phyloP scores from a whole-genome alignment of 2,797 vertebrate species.

The Gallirallus australis region DNA sequence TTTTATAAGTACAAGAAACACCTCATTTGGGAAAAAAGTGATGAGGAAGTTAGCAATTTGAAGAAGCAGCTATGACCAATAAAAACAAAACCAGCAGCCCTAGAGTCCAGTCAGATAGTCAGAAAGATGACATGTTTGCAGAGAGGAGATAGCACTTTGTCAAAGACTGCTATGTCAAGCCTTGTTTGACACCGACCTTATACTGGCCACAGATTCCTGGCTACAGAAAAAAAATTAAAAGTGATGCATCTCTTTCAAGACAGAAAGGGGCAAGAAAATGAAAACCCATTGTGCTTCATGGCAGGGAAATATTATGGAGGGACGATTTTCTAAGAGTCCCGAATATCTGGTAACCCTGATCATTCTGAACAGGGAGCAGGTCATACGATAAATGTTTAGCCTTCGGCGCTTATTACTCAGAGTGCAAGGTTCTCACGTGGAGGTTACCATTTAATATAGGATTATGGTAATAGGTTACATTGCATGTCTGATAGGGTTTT shows the following conservation, averaged over 20 bases:
- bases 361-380: background rate
- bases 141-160: background rate
- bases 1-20: background rate
- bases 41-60: background rate
- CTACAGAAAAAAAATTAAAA: background rate
- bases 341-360: conserved; percentile 25
- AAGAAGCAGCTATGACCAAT: background rate
- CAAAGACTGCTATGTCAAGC: background rate
- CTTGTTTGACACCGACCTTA: background rate
- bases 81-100: background rate
- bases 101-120: background rate
- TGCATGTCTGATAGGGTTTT: background rate
- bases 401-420: conserved; percentile 30
- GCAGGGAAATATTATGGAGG: background rate
- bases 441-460: conserved; percentile 9
- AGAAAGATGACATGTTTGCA: background rate
- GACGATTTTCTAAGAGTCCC: background rate
- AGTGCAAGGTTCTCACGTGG: conserved; percentile 32
- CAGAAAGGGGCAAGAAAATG: background rate
- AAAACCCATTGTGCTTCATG: background rate
- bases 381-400: conserved; percentile 44
- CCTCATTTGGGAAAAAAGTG: background rate
- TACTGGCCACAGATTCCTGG: background rate
- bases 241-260: background rate
- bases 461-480: background rate